A percentile compares a stretch with the other conserved stretches of the same genome.
phyloP scores from a whole-genome alignment of 2,797 vertebrate species.

The Gorsachius magnificus region DNA sequence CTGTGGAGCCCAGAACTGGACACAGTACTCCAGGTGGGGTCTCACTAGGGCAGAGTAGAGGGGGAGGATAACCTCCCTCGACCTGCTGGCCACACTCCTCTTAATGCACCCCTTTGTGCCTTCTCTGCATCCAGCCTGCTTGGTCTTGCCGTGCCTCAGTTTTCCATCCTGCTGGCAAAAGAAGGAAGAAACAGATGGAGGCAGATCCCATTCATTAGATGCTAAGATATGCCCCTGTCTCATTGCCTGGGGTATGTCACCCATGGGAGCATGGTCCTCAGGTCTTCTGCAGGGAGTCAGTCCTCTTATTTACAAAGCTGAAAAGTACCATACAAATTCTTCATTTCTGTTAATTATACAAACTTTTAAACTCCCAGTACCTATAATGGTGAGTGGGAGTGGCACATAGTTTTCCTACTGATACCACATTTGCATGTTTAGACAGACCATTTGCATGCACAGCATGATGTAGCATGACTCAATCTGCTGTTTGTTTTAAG shows the following conservation, averaged over 20 bases:
- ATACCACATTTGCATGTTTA: background rate
- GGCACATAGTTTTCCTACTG: background rate
- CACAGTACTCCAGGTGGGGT: too few species aligned
- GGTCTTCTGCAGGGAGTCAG: background rate
- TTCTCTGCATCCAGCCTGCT: background rate
- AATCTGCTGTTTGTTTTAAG: background rate
- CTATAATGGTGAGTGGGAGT: background rate
- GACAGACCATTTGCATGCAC: background rate
- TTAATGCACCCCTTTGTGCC: background rate
- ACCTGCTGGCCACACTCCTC: too few species aligned
- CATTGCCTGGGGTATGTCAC: background rate
- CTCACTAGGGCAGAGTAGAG: too few species aligned
- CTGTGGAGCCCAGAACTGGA: too few species aligned
- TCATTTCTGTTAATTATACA: background rate
- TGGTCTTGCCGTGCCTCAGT: background rate
- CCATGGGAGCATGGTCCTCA: background rate
- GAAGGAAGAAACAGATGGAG: background rate
- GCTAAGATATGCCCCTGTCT: background rate
- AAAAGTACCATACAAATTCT: background rate
- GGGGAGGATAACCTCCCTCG: too few species aligned
- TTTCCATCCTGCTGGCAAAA: background rate
- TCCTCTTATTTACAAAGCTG: background rate
- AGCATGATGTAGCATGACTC: background rate
- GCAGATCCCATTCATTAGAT: background rate
- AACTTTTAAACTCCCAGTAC: background rate